Base-by-base conservation (phyloP, 2,113 vertebrate species). In the Sphaerodactylus townsendi region DNA sequence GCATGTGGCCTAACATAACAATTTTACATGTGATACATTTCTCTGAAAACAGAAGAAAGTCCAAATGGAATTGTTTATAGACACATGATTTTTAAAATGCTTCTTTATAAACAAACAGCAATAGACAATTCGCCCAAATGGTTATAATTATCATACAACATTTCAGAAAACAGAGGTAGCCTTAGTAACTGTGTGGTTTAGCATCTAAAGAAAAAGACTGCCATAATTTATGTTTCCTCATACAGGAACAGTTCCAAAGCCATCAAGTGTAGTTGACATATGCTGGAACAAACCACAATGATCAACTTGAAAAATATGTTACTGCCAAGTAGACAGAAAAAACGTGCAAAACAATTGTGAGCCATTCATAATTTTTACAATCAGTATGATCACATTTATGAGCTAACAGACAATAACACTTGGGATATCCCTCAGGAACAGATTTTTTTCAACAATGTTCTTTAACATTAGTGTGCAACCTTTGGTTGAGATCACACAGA, bases 121-220 rank as follows among this genome's bases (percentile, higher is more conserved):
- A 66, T 11, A 5, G 84, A 30, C 21, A 80, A n/a, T 1, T 41
- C n/a, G 68, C 10, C 81, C 0, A 14, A 85, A 37, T 1, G 14
- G 30, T 2, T 21, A 6, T 10, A 88, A 82, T 79, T 77, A 17
- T 23, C 53, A 48, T 0, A 23, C 53, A 69, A 37, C 3, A 0
- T 39, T 86, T 66, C 39, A 85, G 33, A 66, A 84, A 72, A 17
- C n/a, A 72, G 68, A 83, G 69, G 7, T 77, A 66, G 71, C 87
- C 53, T 77, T 35, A 82, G 11, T 21, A 0, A 1, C 2, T 2
- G 44, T 77, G 48, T 80, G 64, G 39, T 1, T 3, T 70, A 28
- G 65, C 39, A 68, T 48, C 35, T 28, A 37, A 86, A 76, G 66
- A 84, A 73, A 71, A 82, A 2, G 9, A 41, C 21, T 72, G 56